A percentile compares a stretch with the other conserved stretches of the same genome.
Evolutionary conservation across 2,797 vertebrate species (phyloP).

Genomic region (Gambusia yucatana): DNA sequence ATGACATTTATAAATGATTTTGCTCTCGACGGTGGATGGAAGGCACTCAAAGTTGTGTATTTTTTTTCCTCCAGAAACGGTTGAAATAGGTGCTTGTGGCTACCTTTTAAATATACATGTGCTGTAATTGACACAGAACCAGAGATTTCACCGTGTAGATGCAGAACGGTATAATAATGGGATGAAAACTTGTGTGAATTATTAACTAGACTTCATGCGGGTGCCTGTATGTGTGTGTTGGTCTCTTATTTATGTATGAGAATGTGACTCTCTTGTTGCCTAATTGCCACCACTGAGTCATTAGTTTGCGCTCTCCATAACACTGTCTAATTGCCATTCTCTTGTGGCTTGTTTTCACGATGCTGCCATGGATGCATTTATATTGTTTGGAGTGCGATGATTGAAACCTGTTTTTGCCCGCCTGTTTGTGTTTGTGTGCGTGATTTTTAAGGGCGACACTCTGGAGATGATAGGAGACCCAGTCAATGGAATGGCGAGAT

Average conservation of each 20-base stretch:
- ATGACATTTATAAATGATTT: conserved; percentile 66
- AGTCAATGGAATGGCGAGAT: conserved; percentile 95
- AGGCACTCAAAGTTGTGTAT: conserved; percentile 25
- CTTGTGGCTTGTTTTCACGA: conserved; percentile 64
- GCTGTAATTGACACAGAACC: conserved; percentile 12
- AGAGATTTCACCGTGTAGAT: conserved; percentile 1
- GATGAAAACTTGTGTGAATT: conserved; percentile 22
- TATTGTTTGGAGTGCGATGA: conserved; percentile 44
- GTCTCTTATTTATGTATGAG: conserved; percentile 58
- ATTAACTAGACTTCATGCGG: conserved; percentile 7
- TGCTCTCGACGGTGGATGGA: conserved; percentile 39
- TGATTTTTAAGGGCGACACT: conserved; percentile 85
- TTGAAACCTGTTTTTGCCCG: conserved; percentile 30
- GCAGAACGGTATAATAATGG: conserved; percentile 3
- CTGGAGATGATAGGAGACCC: conserved; percentile 90
- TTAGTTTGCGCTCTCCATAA: conserved; percentile 67
- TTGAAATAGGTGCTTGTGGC: conserved; percentile 26
- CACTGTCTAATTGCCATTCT: conserved; percentile 70
- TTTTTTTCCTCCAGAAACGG: conserved; percentile 8
- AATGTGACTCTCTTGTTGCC: conserved; percentile 51
- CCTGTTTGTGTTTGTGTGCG: conserved; percentile 41
- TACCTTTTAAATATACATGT: conserved; percentile 31
- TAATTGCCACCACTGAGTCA: conserved; percentile 74
- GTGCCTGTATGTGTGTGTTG: conserved; percentile 14
- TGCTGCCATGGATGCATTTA: conserved; percentile 45